Percentiles rank a stretch among this genome's conserved stretches.
Evolutionary conservation across 2,797 vertebrate species (phyloP).

Genomic region (Florisuga fusca): DNA sequence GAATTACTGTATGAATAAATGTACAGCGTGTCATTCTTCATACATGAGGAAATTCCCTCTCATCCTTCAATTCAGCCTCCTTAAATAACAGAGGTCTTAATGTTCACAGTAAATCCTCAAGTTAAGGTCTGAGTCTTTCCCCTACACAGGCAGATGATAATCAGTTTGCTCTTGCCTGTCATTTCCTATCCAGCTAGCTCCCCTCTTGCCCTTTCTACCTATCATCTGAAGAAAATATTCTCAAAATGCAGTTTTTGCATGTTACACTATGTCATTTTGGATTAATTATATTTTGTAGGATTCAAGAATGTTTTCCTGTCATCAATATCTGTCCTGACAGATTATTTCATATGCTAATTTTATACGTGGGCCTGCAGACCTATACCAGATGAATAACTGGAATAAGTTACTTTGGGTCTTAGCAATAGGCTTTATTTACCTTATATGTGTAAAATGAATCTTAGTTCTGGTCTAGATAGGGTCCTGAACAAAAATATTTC

Average conservation of each 20-base stretch:
- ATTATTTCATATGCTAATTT: neutral
- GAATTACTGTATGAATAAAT: neutral
- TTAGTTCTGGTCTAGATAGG: neutral
- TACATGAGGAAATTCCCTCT: neutral
- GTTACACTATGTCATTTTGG: neutral
- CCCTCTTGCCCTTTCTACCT: conserved; percentile 34
- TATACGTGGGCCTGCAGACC: neutral
- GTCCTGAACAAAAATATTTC: neutral
- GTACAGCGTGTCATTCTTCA: neutral
- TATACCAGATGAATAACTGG: neutral
- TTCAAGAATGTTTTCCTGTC: neutral
- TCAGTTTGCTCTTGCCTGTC: conserved; percentile 3
- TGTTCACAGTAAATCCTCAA: neutral
- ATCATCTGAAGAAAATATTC: conserved; percentile 12
- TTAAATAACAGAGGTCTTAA: neutral
- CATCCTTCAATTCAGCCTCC: neutral
- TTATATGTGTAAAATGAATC: neutral
- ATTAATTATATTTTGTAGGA: neutral
- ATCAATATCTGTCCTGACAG: neutral
- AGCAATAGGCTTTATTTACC: neutral
- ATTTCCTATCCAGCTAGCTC: neutral
- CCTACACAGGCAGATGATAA: neutral
- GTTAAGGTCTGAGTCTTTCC: neutral
- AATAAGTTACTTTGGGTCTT: neutral
- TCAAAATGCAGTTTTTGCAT: neutral